Percentiles rank a stretch among this genome's conserved stretches.
phyloP scores from a whole-genome alignment of 2,888 invertebrate genomes.

The Drosophila barbarae region DNA sequence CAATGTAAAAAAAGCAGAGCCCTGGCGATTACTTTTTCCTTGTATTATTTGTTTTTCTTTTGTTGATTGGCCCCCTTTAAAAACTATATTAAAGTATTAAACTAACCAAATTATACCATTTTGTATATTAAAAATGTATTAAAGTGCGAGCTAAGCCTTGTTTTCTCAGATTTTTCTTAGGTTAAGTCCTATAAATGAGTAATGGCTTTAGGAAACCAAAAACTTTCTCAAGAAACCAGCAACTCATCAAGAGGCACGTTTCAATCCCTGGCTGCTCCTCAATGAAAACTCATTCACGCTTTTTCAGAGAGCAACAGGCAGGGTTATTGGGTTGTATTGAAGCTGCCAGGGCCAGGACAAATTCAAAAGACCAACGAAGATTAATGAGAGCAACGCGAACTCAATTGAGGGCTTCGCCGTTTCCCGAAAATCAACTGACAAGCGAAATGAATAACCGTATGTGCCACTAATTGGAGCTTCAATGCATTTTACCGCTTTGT shows the following conservation, averaged over 20 bases:
- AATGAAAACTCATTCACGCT: too few relatives aligned
- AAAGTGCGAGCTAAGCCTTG: too few relatives aligned
- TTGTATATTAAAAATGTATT: too few relatives aligned
- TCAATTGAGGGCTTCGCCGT: constrained; percentile 43
- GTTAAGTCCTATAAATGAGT: too few relatives aligned
- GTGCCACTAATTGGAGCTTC: constrained; percentile 33
- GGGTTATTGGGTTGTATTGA: constrained; percentile 33
- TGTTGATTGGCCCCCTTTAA: too few relatives aligned
- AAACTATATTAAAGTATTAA: too few relatives aligned
- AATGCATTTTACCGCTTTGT: constrained; percentile 14
- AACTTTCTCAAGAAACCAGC: background rate
- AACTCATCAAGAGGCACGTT: background rate
- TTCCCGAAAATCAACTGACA: constrained; percentile 1
- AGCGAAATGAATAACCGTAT: background rate
- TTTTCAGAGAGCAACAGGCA: background rate
- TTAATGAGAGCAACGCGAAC: constrained; percentile 38
- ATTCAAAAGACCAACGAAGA: constrained; percentile 17
- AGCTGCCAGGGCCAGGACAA: constrained; percentile 8
- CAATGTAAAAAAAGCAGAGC: background rate
- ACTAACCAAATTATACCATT: too few relatives aligned
- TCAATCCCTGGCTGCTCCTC: constrained; percentile 1
- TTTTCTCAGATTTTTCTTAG: too few relatives aligned
- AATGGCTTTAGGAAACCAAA: too few relatives aligned
- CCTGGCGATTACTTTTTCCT: too few relatives aligned
- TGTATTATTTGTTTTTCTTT: background rate